Base-by-base conservation (phyloP, 2,797 vertebrate genomes). In the Microtus agrestis region DNA sequence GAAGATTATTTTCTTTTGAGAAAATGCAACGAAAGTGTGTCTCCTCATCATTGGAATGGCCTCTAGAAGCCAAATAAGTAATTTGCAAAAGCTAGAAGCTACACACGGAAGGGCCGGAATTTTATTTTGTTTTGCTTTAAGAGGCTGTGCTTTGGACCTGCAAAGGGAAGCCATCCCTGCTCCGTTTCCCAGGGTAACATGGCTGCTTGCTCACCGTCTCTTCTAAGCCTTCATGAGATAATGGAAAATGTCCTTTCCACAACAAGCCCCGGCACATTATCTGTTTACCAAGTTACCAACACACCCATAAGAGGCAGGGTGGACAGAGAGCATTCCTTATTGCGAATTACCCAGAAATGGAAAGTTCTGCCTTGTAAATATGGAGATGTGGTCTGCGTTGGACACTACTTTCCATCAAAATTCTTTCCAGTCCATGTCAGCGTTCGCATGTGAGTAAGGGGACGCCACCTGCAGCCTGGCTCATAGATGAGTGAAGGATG, bases 21-120 rank as follows among this genome's bases (percentile, higher is more conserved):
- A 91, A 93, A 46, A 13, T 5, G 51, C 80, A 91, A 85, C 31
- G 6, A 27, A 93, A 43, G 51, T 40, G 71, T 61, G 56, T 84
- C 51, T 91, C 31, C 21, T 31, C 61, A 34, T 86, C 43, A 56
- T 12, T 93, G 67, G 34, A 93, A 81, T 87, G 61, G 73, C 15
- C 54, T 88, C 94, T 91, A 86, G 90, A 95, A 89, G 74, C 67
- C 81, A 93, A 96, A 81, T 48, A 93, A 89, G 25, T 19, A 40
- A 74, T 90, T 85, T 81, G n/a, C 61, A 46, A 92, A 95, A 63
- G 14, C 46, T 78, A 92, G 81, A 96, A 96, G 67, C 78, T 37
- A 81, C 4, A 71, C 56, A n/a, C 31, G 59, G 56, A 86, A 79
- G 11, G 34, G 7, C 25, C 29, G 54, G 43, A 0, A 0, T 37